Conservation (phyloP, 2,888 invertebrate species). For the Maniola hyperantus region DNA sequence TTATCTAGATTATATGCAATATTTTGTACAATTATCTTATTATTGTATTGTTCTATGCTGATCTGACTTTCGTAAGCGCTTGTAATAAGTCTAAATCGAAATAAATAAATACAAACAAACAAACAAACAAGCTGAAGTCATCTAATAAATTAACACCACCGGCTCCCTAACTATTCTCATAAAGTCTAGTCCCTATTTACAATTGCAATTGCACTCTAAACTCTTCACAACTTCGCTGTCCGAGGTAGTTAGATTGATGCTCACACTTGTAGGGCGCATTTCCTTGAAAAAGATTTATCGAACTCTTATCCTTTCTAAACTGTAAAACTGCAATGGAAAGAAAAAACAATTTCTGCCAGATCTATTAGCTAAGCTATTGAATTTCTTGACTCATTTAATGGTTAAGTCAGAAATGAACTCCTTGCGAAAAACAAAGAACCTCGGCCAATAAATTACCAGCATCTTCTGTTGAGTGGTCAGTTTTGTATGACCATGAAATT, state of each 20-base stretch:
- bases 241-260: slow-evolving; percentile 41
- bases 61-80: no score
- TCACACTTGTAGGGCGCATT: slow-evolving; percentile 48
- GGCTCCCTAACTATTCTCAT: not conserved
- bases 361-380: slow-evolving; percentile 6
- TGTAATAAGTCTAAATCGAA: no score
- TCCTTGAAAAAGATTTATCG: slow-evolving; percentile 75
- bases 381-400: not conserved
- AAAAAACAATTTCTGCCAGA: slow-evolving; percentile 40
- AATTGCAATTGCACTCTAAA: slow-evolving; percentile 47
- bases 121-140: no score
- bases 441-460: no score
- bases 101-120: no score
- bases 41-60: no score
- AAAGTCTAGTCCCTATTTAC: slow-evolving; percentile 24
- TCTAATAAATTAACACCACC: not conserved
- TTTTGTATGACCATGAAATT: no score
- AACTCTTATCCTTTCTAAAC: slow-evolving; percentile 77
- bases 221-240: slow-evolving; percentile 52
- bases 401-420: not conserved
- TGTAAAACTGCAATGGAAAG: slow-evolving; percentile 75
- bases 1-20: no score
- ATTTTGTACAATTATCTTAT: no score
- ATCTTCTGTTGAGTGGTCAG: no score
- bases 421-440: not conserved